Conservation (phyloP, 1,140 invertebrate species). For the Rhyzopertha dominica region DNA sequence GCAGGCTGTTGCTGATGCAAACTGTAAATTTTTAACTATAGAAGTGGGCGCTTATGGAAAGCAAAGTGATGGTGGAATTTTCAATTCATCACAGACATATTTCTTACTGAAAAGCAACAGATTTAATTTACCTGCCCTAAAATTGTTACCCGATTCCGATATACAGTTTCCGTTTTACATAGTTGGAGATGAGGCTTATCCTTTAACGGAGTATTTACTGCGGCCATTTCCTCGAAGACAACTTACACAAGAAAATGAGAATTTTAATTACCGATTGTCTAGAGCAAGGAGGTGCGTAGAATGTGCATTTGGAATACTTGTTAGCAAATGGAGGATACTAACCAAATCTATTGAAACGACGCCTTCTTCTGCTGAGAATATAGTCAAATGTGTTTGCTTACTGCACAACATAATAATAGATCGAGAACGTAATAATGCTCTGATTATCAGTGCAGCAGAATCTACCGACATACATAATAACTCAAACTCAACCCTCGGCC, state of each 20-base stretch:
- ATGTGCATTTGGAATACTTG: slow-evolving; percentile 37
- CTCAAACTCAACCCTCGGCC: not conserved
- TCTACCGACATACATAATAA: slow-evolving; percentile 6
- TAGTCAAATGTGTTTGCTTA: slow-evolving; percentile 16
- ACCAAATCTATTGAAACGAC: slow-evolving; percentile 25
- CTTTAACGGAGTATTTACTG: slow-evolving; percentile 33
- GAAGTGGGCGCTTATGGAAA: slow-evolving; percentile 46
- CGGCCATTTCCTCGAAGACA: slow-evolving; percentile 39
- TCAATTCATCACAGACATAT: slow-evolving; percentile 34
- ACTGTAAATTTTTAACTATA: slow-evolving; percentile 42
- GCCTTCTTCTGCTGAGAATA: slow-evolving; percentile 16
- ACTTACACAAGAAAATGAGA: slow-evolving; percentile 30
- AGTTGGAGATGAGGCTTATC: slow-evolving; percentile 42
- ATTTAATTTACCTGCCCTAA: slow-evolving; percentile 9
- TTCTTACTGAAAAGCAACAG: too few relatives aligned
- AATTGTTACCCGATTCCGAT: slow-evolving; percentile 12
- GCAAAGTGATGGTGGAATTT: slow-evolving; percentile 41
- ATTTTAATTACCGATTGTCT: slow-evolving; percentile 47
- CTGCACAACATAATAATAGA: slow-evolving; percentile 18
- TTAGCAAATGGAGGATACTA: slow-evolving; percentile 40
- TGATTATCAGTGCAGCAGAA: too few relatives aligned
- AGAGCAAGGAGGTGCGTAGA: slow-evolving; percentile 43
- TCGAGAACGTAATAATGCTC: slow-evolving; percentile 3
- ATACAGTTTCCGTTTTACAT: slow-evolving; percentile 23
- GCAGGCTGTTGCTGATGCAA: slow-evolving; percentile 41